A percentile compares a stretch with the other conserved stretches of the same genome.
These are phyloP conservation scores for Geococcyx californianus DNA, from an alignment of 2,113 vertebrate genomes.

Conservation along the genomic window DNA sequence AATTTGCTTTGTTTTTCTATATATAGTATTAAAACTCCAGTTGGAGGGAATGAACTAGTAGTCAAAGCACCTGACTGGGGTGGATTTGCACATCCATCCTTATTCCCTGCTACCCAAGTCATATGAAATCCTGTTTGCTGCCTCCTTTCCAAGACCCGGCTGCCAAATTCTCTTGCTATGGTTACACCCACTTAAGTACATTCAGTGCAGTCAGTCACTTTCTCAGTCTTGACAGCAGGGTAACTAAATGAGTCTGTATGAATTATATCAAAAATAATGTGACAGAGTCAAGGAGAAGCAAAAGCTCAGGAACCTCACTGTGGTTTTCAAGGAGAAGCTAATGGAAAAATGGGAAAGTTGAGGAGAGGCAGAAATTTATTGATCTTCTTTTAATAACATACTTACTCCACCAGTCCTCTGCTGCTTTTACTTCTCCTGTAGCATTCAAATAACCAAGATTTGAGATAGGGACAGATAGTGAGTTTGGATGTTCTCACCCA, in stretches of 20 bases:
- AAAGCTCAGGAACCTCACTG: not conserved
- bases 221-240: conserved; percentile 25
- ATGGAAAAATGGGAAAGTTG: not conserved
- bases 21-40: not conserved
- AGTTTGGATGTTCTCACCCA: not conserved
- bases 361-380: not conserved
- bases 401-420: not conserved
- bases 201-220: not conserved
- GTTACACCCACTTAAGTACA: not conserved
- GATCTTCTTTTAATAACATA: not conserved
- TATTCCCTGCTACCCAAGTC: not conserved
- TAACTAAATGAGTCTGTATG: not conserved
- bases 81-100: not conserved
- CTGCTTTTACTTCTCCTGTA: not conserved
- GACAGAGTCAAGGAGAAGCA: not conserved
- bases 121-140: not conserved
- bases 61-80: not conserved
- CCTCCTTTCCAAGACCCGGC: not conserved
- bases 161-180: not conserved
- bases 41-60: not conserved
- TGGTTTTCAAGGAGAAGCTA: conserved; percentile 1
- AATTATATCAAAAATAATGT: conserved; percentile 39
- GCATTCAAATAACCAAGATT: not conserved
- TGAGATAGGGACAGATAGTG: not conserved
- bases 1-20: not conserved